Evolutionary conservation across 2,113 vertebrate species (phyloP).

Genomic region (Acinonyx jubatus): DNA sequence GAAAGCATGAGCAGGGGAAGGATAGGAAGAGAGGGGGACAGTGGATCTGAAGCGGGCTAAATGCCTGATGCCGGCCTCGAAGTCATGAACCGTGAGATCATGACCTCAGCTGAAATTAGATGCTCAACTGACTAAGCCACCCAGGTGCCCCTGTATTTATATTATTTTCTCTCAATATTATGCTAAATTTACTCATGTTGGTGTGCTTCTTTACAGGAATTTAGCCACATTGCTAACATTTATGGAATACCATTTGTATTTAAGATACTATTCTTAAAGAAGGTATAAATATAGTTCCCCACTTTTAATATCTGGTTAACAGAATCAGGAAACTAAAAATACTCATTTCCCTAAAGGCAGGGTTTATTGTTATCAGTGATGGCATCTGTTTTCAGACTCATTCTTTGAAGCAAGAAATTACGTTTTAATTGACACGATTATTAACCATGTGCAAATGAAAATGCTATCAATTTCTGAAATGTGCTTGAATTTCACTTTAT

Average conservation of each 20-base stretch:
- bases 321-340: not conserved
- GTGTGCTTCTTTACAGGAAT: not conserved
- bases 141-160: not conserved
- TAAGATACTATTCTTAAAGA: not conserved
- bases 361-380: not conserved
- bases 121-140: too few relatives aligned
- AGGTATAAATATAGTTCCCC: not conserved
- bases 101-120: too few relatives aligned
- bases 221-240: not conserved
- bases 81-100: too few relatives aligned
- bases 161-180: not conserved
- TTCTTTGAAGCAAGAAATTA: conserved; percentile 18
- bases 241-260: not conserved
- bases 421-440: conserved; percentile 29
- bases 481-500: not conserved
- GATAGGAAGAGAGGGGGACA: too few relatives aligned
- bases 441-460: conserved; percentile 16
- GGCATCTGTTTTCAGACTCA: conserved; percentile 36
- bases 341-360: not conserved
- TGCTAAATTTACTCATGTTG: not conserved
- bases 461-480: conserved; percentile 25
- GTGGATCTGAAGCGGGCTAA: too few relatives aligned
- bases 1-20: too few relatives aligned
- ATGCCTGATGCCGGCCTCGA: too few relatives aligned
- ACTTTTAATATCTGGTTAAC: not conserved